These are phyloP conservation scores for Xanthorhoe designata DNA, from an alignment of 2,888 invertebrate genomes.

Conservation along the genomic window DNA sequence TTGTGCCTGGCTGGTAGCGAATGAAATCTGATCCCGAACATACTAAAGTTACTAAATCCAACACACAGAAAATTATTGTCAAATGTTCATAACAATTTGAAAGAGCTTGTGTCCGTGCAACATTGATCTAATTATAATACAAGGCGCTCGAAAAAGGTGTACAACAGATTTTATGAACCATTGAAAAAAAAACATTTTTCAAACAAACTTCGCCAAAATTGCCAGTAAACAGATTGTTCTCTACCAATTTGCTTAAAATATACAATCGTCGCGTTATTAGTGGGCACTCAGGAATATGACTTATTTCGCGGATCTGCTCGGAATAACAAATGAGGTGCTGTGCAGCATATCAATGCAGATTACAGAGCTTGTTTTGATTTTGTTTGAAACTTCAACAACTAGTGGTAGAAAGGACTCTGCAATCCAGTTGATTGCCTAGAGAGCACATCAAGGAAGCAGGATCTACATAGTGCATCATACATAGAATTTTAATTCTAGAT, in stretches of 20 bases:
- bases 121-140: too few relatives aligned
- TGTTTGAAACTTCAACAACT: constrained; percentile 16
- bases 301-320: constrained; percentile 60
- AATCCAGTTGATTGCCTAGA: constrained; percentile 3
- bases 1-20: too few relatives aligned
- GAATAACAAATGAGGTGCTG: constrained; percentile 59
- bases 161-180: too few relatives aligned
- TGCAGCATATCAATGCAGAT: constrained; percentile 60
- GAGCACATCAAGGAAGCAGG: neutral
- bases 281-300: constrained; percentile 48
- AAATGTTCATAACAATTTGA: too few relatives aligned
- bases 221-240: constrained; percentile 19
- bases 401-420: constrained; percentile 2
- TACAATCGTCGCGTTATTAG: constrained; percentile 41
- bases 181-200: neutral
- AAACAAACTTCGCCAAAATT: constrained; percentile 1
- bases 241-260: constrained; percentile 43
- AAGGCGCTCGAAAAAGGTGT: too few relatives aligned
- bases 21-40: too few relatives aligned
- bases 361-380: constrained; percentile 25
- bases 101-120: too few relatives aligned
- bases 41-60: too few relatives aligned
- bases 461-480: neutral
- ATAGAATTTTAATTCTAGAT: too few relatives aligned
- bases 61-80: too few relatives aligned